Conservation (phyloP, 2,888 invertebrate species). For the Hydroisotoma schaefferi region DNA sequence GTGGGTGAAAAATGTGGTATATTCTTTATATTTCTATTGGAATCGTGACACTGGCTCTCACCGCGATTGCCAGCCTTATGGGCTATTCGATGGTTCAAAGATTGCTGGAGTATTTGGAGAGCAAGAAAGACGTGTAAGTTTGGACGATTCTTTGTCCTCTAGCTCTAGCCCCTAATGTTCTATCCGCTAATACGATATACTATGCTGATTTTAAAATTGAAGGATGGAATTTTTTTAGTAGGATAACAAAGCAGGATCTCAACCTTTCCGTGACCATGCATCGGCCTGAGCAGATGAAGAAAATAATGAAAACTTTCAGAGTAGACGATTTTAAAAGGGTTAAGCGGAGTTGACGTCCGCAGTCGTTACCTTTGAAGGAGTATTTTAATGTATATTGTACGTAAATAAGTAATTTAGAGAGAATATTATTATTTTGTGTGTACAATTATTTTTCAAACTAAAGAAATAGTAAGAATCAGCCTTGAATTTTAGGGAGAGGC, state of each 20-base stretch:
- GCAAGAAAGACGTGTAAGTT: constrained; percentile 18
- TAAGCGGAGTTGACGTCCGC: no score
- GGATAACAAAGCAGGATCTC: constrained; percentile 8
- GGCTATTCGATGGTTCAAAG: constrained; percentile 10
- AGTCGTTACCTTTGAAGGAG: no score
- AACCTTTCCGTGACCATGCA: constrained; percentile 12
- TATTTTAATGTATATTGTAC: no score
- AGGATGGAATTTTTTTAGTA: constrained; percentile 8
- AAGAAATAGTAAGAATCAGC: no score
- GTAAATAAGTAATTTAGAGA: no score
- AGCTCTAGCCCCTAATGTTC: no score
- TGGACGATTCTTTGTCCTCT: no score
- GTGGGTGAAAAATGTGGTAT: no score
- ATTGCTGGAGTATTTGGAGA: constrained; percentile 9
- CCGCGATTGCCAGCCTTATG: neutral
- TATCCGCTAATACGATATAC: neutral
- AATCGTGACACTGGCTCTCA: neutral
- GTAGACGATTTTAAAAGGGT: constrained; percentile 10
- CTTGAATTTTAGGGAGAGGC: no score
- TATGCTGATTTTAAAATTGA: no score
- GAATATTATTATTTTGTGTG: no score
- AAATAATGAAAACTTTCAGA: constrained; percentile 15
- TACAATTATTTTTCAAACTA: no score
- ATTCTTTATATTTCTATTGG: neutral
- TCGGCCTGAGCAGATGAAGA: constrained; percentile 11